A percentile compares a stretch with the other conserved stretches of the same genome.
Conservation (phyloP, 2,888 invertebrate species). For the Xestia c-nigrum region DNA sequence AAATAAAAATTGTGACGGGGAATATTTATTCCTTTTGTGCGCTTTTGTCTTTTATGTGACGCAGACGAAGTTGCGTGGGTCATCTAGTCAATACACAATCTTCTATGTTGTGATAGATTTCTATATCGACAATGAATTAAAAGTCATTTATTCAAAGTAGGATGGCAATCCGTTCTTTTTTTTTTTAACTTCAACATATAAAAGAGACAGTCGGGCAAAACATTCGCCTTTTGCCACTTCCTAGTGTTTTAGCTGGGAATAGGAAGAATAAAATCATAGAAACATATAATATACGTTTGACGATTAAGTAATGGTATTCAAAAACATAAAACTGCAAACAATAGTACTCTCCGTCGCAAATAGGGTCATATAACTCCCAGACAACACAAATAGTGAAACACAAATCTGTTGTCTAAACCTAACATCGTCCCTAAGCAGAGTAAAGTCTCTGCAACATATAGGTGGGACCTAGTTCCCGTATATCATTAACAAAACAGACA, state of each 20-base stretch:
- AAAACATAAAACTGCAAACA: conserved; percentile 11
- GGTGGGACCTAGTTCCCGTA: conserved; percentile 47
- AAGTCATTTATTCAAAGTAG: background rate
- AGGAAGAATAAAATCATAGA: background rate
- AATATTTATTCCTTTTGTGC: too few species aligned
- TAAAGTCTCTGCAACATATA: conserved; percentile 56
- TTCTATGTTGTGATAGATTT: background rate
- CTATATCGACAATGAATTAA: background rate
- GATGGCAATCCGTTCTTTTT: background rate
- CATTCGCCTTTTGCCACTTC: background rate
- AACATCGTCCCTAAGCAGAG: conserved; percentile 29
- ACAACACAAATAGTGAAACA: conserved; percentile 51
- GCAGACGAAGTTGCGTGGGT: too few species aligned
- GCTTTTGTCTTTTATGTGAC: too few species aligned
- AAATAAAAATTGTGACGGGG: too few species aligned
- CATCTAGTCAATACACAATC: background rate
- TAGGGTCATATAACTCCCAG: conserved; percentile 26
- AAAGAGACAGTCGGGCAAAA: background rate
- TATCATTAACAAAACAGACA: conserved; percentile 58
- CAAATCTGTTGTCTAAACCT: conserved; percentile 58
- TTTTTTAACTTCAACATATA: background rate
- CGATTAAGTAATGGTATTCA: background rate
- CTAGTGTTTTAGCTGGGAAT: background rate
- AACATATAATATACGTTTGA: background rate
- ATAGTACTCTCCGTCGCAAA: conserved; percentile 33